Percentiles rank a stretch among this genome's conserved stretches.
Evolutionary conservation across 2,113 vertebrate species (phyloP).

Genomic region (Oncorhynchus tshawytscha): DNA sequence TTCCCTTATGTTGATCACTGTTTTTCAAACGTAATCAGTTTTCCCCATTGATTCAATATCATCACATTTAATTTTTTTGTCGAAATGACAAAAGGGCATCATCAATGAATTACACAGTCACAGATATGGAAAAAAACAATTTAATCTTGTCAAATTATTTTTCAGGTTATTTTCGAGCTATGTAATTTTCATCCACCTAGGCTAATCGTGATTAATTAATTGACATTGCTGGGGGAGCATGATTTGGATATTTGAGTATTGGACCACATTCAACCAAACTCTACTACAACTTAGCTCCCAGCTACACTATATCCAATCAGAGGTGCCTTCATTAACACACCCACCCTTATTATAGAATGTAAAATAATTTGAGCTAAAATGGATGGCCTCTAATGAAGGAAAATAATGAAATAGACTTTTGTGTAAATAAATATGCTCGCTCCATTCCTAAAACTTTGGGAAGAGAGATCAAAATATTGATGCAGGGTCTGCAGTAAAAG

Average conservation of each 20-base stretch:
- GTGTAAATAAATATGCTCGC: background rate
- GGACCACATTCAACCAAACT: slow-evolving; percentile 8
- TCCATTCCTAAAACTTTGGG: background rate
- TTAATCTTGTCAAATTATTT: slow-evolving; percentile 15
- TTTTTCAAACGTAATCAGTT: too few relatives aligned
- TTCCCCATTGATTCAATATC: too few relatives aligned
- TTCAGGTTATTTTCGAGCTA: slow-evolving; percentile 15
- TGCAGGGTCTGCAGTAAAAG: background rate
- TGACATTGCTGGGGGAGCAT: slow-evolving; percentile 24
- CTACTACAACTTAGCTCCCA: slow-evolving; percentile 33
- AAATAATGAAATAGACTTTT: background rate
- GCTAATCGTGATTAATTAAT: slow-evolving; percentile 46
- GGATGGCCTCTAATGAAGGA: slow-evolving; percentile 1
- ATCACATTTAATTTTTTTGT: too few relatives aligned
- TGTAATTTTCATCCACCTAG: slow-evolving; percentile 33
- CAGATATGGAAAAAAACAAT: background rate
- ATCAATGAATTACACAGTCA: slow-evolving; percentile 7
- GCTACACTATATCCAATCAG: slow-evolving; percentile 29
- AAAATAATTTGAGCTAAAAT: background rate
- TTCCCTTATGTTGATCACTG: too few relatives aligned
- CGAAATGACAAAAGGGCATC: background rate
- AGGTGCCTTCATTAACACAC: slow-evolving; percentile 30
- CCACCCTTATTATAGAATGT: slow-evolving; percentile 25
- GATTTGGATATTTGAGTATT: slow-evolving; percentile 16
- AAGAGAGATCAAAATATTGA: background rate